Evolutionary conservation across 2,888 invertebrate genomes (phyloP).

Genomic region (Petrolisthes cinctipes): DNA sequence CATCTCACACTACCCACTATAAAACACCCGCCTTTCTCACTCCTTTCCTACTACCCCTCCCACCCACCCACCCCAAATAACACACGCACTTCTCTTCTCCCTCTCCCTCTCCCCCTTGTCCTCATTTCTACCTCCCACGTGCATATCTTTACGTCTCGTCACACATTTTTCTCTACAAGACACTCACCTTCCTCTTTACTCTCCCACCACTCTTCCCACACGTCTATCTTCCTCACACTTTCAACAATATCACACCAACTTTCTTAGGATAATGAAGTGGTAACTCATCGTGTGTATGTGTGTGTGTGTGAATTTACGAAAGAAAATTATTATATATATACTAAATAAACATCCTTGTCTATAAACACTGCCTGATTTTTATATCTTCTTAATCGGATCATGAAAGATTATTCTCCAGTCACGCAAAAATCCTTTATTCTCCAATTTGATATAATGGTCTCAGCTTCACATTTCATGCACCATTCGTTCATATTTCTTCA

Average conservation of each 20-base stretch:
- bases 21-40: constrained; percentile 18
- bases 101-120: not conserved
- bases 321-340: no score
- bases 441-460: no score
- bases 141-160: not conserved
- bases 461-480: no score
- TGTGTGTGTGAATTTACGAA: no score
- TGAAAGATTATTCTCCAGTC: no score
- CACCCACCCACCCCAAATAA: not conserved
- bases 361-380: no score
- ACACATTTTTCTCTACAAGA: constrained; percentile 18
- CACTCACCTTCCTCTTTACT: not conserved
- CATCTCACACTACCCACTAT: not conserved
- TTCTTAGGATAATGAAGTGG: no score
- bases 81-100: constrained; percentile 20
- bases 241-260: not conserved
- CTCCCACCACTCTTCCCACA: not conserved
- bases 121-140: not conserved
- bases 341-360: no score
- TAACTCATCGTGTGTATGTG: no score
- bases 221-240: not conserved
- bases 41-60: constrained; percentile 6
- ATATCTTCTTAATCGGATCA: no score
- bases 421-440: no score
- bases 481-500: no score